phyloP scores from a whole-genome alignment of 2,888 invertebrate species.

The Xylota segnis region DNA sequence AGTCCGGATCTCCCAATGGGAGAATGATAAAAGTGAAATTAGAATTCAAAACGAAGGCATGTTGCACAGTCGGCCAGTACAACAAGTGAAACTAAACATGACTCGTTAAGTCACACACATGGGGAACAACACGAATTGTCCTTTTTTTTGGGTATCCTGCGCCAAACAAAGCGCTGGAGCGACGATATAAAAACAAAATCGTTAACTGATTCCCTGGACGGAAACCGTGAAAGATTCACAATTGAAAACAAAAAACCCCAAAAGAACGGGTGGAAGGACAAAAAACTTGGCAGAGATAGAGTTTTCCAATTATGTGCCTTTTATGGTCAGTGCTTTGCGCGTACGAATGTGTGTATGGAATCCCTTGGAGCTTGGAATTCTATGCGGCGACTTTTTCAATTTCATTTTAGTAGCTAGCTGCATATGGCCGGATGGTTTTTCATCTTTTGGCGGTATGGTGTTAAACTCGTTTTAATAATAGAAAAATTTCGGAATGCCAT shows the following conservation, averaged over 20 bases:
- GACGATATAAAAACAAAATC: conserved; percentile 50
- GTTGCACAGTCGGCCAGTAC: conserved; percentile 8
- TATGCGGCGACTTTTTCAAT: conserved; percentile 61
- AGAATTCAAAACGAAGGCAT: conserved; percentile 53
- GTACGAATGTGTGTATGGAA: conserved; percentile 35
- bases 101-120: conserved; percentile 75
- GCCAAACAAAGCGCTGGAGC: neutral
- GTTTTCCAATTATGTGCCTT: conserved; percentile 74
- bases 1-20: conserved; percentile 33
- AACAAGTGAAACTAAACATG: conserved; percentile 70
- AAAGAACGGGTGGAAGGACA: conserved; percentile 24
- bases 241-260: conserved; percentile 45
- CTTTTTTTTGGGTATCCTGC: conserved; percentile 13
- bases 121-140: conserved; percentile 45
- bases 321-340: conserved; percentile 57
- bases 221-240: conserved; percentile 55
- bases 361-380: conserved; percentile 47
- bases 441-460: conserved; percentile 42
- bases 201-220: conserved; percentile 70
- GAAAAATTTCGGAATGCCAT: conserved; percentile 20
- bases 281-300: conserved; percentile 61
- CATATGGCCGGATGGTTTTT: conserved; percentile 13
- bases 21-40: conserved; percentile 55
- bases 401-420: conserved; percentile 27
- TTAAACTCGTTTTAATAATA: conserved; percentile 54